Evolutionary conservation across 2,797 vertebrate species (phyloP).

Genomic region (Psittacula echo): DNA sequence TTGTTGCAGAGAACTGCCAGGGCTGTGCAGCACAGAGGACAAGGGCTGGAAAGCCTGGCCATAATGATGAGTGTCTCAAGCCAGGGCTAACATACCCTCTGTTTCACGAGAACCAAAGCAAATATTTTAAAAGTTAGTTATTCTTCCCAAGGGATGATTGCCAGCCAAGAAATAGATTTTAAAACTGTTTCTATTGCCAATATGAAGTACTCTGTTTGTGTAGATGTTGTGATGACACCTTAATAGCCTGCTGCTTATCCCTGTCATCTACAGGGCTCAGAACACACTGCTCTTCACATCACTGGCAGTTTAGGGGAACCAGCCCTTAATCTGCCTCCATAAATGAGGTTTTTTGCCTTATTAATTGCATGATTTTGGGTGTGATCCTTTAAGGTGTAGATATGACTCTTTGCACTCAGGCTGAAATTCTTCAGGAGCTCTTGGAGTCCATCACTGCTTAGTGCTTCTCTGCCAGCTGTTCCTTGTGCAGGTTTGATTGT

Average conservation of each 20-base stretch:
- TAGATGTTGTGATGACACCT: conserved; percentile 24
- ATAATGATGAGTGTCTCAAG: background rate
- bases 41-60: background rate
- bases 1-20: background rate
- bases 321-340: background rate
- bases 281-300: conserved; percentile 27
- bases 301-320: background rate
- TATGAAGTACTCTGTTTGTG: background rate
- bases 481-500: background rate
- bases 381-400: background rate
- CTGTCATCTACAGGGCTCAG: background rate
- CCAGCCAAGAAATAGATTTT: background rate
- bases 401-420: background rate
- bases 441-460: background rate
- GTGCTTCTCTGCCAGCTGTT: background rate
- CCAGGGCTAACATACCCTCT: background rate
- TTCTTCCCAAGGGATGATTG: background rate
- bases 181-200: background rate
- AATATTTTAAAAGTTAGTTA: background rate
- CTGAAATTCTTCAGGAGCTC: background rate
- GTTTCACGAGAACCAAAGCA: background rate
- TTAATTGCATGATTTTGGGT: background rate
- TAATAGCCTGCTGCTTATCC: background rate
- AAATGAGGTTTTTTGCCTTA: background rate
- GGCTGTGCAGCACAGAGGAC: background rate